phyloP scores from a whole-genome alignment of 2,888 invertebrate genomes.

The Iselma pallidipennis region DNA sequence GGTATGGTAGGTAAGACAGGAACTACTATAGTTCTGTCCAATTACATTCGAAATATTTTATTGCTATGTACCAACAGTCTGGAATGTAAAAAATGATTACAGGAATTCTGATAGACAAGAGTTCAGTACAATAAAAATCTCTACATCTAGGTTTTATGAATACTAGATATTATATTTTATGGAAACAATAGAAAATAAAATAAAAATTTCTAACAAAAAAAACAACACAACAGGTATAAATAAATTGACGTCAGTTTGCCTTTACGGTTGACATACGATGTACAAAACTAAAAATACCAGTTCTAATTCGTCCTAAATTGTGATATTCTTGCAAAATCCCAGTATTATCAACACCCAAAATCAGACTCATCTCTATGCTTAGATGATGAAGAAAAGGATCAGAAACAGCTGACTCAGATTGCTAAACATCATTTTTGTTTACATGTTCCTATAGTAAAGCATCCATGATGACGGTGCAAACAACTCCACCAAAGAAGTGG shows the following conservation, averaged over 20 bases:
- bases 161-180: not conserved
- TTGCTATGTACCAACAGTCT: not conserved
- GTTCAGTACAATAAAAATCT: no score
- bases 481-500: conserved; percentile 8
- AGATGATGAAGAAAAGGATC: conserved; percentile 6
- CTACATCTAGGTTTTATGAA: no score
- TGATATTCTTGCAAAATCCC: conserved; percentile 19
- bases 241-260: no score
- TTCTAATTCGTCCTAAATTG: conserved; percentile 16
- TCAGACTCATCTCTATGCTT: no score
- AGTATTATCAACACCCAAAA: no score
- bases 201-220: conserved; percentile 1
- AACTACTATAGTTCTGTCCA: conserved; percentile 1
- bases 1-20: no score
- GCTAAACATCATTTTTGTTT: conserved; percentile 18
- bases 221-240: not conserved
- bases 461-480: conserved; percentile 18
- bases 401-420: conserved; percentile 20
- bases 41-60: not conserved
- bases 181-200: conserved; percentile 8
- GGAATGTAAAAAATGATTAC: not conserved
- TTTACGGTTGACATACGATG: conserved; percentile 18
- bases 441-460: conserved; percentile 20
- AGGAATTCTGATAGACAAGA: no score
- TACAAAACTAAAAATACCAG: conserved; percentile 4